These are phyloP conservation scores for Oceanites oceanicus DNA, from an alignment of 2,113 vertebrate genomes.

Conservation along the genomic window DNA sequence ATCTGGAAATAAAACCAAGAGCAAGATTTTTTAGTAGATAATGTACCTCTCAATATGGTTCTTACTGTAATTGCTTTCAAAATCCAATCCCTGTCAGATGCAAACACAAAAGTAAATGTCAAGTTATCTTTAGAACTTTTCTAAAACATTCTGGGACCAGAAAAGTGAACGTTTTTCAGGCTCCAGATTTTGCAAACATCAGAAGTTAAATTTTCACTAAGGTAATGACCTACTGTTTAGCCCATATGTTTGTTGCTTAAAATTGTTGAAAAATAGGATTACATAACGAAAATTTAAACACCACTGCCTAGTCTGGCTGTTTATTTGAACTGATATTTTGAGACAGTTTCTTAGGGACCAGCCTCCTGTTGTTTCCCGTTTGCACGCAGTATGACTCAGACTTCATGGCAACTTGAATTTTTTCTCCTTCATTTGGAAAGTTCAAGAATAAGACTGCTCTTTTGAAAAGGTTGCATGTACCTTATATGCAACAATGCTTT, in stretches of 20 bases:
- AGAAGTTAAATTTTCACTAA: slow-evolving; percentile 15
- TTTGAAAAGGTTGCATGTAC: background rate
- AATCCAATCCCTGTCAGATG: background rate
- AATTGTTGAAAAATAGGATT: slow-evolving; percentile 29
- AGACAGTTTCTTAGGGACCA: slow-evolving; percentile 59
- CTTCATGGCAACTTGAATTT: background rate
- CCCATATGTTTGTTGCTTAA: background rate
- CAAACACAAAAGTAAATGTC: slow-evolving; percentile 18
- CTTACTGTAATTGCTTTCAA: background rate
- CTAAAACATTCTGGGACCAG: background rate
- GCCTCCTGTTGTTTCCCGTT: slow-evolving; percentile 58
- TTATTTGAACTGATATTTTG: slow-evolving; percentile 50
- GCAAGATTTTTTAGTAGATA: background rate
- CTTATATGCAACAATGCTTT: background rate
- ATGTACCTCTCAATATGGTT: background rate
- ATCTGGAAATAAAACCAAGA: background rate
- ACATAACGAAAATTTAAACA: slow-evolving; percentile 13
- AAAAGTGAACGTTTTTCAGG: background rate
- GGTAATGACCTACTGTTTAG: slow-evolving; percentile 8
- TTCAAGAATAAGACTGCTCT: background rate
- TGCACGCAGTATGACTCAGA: slow-evolving; percentile 61
- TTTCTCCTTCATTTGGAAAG: slow-evolving; percentile 28
- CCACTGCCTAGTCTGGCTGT: background rate
- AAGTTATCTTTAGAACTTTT: slow-evolving; percentile 40
- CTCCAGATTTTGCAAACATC: background rate